Evolutionary conservation across 2,113 vertebrate species (phyloP).

Genomic region (Physeter macrocephalus): DNA sequence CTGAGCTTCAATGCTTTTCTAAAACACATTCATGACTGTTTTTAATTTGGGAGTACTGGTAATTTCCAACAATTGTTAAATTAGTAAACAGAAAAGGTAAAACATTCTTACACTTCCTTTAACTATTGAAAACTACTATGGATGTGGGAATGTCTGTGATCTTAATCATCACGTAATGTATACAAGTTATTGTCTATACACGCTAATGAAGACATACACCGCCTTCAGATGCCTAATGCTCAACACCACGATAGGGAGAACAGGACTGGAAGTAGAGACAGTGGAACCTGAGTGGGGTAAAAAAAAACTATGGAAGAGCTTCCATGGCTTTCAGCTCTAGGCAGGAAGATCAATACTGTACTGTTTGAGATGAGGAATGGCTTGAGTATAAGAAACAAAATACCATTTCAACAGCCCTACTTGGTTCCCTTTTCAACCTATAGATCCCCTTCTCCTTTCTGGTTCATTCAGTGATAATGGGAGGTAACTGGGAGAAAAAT

Average conservation of each 20-base stretch:
- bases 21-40: neutral
- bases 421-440: neutral
- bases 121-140: neutral
- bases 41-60: neutral
- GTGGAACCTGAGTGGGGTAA: neutral
- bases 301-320: neutral
- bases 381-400: neutral
- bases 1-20: neutral
- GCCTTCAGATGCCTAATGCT: neutral
- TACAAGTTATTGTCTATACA: neutral
- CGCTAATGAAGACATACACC: neutral
- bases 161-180: neutral
- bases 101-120: slow-evolving; percentile 7
- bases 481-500: neutral
- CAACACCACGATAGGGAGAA: neutral
- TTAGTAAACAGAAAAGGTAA: neutral
- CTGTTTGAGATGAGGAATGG: neutral
- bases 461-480: neutral
- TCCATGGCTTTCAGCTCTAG: neutral
- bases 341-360: neutral
- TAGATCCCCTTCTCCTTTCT: neutral
- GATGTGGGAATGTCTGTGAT: neutral
- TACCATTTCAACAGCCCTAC: neutral
- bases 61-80: slow-evolving; percentile 18
- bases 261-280: neutral